Evolutionary conservation across 37 sponge, comb jelly and placozoan species (phyloP).

Genomic region (Halisarca cf. caerulea): DNA sequence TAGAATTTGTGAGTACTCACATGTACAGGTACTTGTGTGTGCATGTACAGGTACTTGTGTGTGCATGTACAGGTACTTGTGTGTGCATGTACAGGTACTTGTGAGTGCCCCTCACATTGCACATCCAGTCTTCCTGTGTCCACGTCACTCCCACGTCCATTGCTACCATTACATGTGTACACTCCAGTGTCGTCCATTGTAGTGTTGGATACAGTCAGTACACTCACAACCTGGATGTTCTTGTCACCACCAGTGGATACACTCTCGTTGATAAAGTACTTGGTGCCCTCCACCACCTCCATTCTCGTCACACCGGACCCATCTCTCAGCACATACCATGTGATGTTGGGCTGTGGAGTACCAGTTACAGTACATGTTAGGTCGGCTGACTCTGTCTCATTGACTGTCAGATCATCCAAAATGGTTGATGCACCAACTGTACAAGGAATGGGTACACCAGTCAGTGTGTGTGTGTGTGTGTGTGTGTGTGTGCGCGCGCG

Average conservation of each 20-base stretch:
- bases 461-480: too few relatives aligned
- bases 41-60: too few relatives aligned
- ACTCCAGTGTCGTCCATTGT: not conserved
- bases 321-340: conserved; percentile 31
- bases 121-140: not conserved
- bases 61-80: not conserved
- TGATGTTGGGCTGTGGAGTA: conserved; percentile 52
- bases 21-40: too few relatives aligned
- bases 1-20: too few relatives aligned
- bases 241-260: not conserved
- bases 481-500: too few relatives aligned
- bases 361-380: conserved; percentile 56
- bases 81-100: too few relatives aligned
- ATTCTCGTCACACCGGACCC: not conserved
- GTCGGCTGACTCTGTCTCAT: not conserved
- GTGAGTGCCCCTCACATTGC: conserved; percentile 6
- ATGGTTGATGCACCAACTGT: not conserved
- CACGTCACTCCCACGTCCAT: not conserved
- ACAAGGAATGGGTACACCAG: not conserved
- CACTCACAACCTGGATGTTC: conserved; percentile 8
- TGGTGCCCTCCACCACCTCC: not conserved
- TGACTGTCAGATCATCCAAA: conserved; percentile 1
- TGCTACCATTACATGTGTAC: conserved; percentile 22
- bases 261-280: not conserved
- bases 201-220: conserved; percentile 5